Evolutionary conservation across 2,888 invertebrate genomes (phyloP), one percentile per base, ranked within the genome.

Genomic region (Lysandra bellargus): DNA sequence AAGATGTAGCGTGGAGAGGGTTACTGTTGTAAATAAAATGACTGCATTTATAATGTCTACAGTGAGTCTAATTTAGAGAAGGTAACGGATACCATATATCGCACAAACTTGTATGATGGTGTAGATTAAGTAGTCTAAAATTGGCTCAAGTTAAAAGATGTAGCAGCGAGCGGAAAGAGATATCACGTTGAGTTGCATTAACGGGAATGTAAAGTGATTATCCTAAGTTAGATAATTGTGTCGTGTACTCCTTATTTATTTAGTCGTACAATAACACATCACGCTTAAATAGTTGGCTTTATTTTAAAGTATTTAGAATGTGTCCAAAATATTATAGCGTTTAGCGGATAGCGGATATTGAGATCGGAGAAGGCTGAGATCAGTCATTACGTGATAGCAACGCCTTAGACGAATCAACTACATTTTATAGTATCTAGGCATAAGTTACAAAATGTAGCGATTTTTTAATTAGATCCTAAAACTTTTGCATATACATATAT

Each of bases 381-480:
- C 30, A 64, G 64, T 12, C n/a, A 64, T 64, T 30, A 64, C 64
- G 64, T 30, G 64, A 64, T 64, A 23, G 64, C 69, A 14, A 61
- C 5, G 69, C 69, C 69, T 9, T 69, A 69, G 69, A 69, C 33
- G 69, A 37, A 33, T 69, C 33, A 69, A 69, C 33, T 69, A 37
- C 33, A 37, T 69, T 69, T 69, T 37, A 37, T 69, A 69, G 69
- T 37, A 1, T 4, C 33, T 33, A 33, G 37, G 33, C 33, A 1
- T 33, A 69, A 69, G 69, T 69, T 1, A 69, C 14, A 33, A 1
- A 30, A 33, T 14, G 0, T 69, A 33, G 69, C 33, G 33, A 14
- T 69, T 69, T 69, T 17, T 0, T 37, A 64, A 64, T 30, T 30
- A 30, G 23, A 60, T 57, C 4, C 4, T 4, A 4, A 33, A 33